These are phyloP conservation scores for Neria commutata DNA, from an alignment of 2,888 invertebrate genomes.

Conservation along the genomic window DNA sequence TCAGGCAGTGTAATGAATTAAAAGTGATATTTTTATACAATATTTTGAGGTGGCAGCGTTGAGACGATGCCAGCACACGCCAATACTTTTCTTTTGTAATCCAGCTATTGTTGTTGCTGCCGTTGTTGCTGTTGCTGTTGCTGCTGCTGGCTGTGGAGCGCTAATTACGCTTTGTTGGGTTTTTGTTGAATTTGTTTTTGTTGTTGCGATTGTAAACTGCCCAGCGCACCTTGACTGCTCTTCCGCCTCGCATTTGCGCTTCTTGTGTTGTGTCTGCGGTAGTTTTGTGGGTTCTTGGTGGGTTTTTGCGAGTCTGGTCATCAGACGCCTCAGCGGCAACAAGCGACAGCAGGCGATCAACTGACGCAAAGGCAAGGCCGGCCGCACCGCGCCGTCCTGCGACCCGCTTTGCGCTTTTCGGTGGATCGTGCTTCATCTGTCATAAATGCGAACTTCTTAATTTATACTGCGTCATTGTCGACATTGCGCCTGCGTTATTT, in stretches of 20 bases:
- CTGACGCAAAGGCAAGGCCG: no score
- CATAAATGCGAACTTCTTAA: constrained; percentile 57
- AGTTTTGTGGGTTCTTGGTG: no score
- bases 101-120: constrained; percentile 26
- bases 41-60: background rate
- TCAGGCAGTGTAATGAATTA: no score
- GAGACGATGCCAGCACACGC: constrained; percentile 6
- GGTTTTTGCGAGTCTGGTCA: no score
- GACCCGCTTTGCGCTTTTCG: constrained; percentile 27
- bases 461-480: constrained; percentile 57
- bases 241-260: constrained; percentile 7
- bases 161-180: constrained; percentile 48
- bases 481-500: constrained; percentile 39
- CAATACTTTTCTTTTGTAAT: constrained; percentile 1
- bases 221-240: background rate
- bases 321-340: no score
- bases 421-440: constrained; percentile 56
- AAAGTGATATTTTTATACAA: no score
- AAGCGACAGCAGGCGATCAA: no score
- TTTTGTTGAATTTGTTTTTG: constrained; percentile 3
- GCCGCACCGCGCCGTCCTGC: no score
- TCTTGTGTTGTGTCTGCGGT: constrained; percentile 10
- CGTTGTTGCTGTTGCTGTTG: background rate
- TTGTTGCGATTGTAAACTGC: no score
- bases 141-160: constrained; percentile 30